Evolutionary conservation across 2,797 vertebrate genomes (phyloP), one percentile per base, ranked within the genome.

Genomic region (Scolopax rusticola): DNA sequence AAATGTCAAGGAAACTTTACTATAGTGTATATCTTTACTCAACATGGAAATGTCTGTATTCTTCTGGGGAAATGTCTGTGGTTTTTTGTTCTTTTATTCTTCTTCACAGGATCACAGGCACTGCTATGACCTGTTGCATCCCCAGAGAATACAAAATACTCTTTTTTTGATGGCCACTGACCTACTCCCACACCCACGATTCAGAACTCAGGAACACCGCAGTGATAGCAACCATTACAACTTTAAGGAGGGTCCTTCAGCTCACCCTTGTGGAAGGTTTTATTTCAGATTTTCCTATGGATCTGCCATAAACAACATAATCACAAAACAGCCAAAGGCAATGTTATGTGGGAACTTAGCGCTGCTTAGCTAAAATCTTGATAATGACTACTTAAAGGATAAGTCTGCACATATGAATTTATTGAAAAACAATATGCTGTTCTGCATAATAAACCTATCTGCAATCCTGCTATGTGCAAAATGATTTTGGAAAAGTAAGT

Each of bases 211-310:
- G 59, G 54, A 54, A 38, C 2, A 7, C 53, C 91, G 82, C 84
- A 89, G 84, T 77, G 87, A 60, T 9, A 93, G 61, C 77, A 84
- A 74, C 45, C 6, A 68, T 83, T 92, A 93, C n/a, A 75, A 48
- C 60, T 92, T 88, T 25, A 15, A 84, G 50, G 38, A 43, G 16
- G 1, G 12, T 76, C 77, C 91, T 95, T 94, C 95, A 97, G 73
- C 50, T 97, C 38, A 30, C 48, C 51, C 32, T 78, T 75, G 69
- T 51, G 86, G 84, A 97, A 95, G 90, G 30, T 36, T 90, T 97
- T 96, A 71, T 89, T 90, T 87, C 7, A 90, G 73, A 54, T 87
- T 80, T 82, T 69, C 81, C 5, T 30, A 14, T 32, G 78, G 67
- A 74, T n/a, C 30, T 70, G 6, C 12, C 30, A 48, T n/a, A 54